phyloP scores from a whole-genome alignment of 2,113 vertebrate species.

The Pagrus major region DNA sequence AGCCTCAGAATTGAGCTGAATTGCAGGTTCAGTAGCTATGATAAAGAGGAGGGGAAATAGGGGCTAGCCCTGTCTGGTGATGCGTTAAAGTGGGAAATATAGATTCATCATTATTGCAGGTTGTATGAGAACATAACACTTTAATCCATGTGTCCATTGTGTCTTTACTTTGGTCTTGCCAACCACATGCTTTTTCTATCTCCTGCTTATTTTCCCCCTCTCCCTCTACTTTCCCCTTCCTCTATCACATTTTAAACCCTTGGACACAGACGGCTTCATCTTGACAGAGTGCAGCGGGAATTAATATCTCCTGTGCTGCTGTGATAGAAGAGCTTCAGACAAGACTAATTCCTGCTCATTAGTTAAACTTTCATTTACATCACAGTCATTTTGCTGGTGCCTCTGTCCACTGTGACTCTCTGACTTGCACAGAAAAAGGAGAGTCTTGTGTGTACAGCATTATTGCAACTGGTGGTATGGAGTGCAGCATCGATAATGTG shows the following conservation, averaged over 20 bases:
- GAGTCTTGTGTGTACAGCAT: no score
- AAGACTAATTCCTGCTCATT: constrained; percentile 20
- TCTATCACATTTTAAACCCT: no score
- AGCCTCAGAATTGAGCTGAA: background rate
- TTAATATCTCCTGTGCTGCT: background rate
- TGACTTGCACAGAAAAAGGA: no score
- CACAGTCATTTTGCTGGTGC: constrained; percentile 8
- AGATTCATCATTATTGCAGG: background rate
- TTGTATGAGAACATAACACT: background rate
- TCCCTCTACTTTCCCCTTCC: no score
- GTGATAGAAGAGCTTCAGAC: background rate
- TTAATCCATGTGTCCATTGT: no score
- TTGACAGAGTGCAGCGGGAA: background rate
- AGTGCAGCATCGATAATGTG: background rate
- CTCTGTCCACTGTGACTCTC: no score
- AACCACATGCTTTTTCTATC: background rate
- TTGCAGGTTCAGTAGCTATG: background rate
- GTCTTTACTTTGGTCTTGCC: no score
- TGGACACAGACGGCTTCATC: background rate
- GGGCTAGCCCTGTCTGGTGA: background rate
- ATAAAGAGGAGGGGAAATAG: background rate
- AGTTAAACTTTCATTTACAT: constrained; percentile 10
- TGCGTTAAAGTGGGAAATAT: background rate
- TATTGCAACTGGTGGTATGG: background rate
- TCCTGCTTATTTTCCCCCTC: background rate